A percentile compares a stretch with the other conserved stretches of the same genome.
These are phyloP conservation scores for Zeuzera pyrina DNA, from an alignment of 2,888 invertebrate genomes.

Conservation along the genomic window DNA sequence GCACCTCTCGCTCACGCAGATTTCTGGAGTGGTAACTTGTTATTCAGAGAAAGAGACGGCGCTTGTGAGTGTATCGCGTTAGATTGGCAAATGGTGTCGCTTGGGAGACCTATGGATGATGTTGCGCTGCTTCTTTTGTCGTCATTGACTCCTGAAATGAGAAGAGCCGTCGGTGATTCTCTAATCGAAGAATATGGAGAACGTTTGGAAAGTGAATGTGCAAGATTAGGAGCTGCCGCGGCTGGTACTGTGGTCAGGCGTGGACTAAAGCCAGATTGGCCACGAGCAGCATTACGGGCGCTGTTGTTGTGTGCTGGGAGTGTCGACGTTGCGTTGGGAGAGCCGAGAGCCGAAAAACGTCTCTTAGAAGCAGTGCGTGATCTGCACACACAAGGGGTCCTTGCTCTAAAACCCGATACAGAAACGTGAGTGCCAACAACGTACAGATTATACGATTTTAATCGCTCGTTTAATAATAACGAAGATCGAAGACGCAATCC, in stretches of 20 bases:
- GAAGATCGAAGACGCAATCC: constrained; percentile 23
- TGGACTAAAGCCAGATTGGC: constrained; percentile 74
- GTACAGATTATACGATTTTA: constrained; percentile 14
- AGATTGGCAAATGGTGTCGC: constrained; percentile 90
- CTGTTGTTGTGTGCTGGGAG: constrained; percentile 85
- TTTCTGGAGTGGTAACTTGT: constrained; percentile 87
- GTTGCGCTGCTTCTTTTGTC: constrained; percentile 81
- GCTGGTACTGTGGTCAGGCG: constrained; percentile 64
- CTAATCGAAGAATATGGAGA: constrained; percentile 82
- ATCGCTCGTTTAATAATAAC: neutral
- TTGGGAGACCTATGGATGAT: constrained; percentile 84
- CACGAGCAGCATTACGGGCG: constrained; percentile 80
- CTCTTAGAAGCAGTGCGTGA: constrained; percentile 83
- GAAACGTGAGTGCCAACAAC: constrained; percentile 42
- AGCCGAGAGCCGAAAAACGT: constrained; percentile 82
- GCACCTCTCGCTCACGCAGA: constrained; percentile 87
- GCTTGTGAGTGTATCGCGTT: constrained; percentile 78
- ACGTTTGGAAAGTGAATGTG: constrained; percentile 74
- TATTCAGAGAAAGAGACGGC: constrained; percentile 73
- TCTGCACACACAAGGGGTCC: constrained; percentile 79
- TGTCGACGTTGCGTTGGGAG: constrained; percentile 85
- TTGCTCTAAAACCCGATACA: constrained; percentile 64
- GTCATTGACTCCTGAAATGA: constrained; percentile 80
- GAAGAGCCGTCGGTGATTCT: constrained; percentile 75
- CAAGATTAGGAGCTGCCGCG: constrained; percentile 74